Base-by-base conservation (phyloP, 2,113 vertebrate genomes). In the Stictonetta naevosa region DNA sequence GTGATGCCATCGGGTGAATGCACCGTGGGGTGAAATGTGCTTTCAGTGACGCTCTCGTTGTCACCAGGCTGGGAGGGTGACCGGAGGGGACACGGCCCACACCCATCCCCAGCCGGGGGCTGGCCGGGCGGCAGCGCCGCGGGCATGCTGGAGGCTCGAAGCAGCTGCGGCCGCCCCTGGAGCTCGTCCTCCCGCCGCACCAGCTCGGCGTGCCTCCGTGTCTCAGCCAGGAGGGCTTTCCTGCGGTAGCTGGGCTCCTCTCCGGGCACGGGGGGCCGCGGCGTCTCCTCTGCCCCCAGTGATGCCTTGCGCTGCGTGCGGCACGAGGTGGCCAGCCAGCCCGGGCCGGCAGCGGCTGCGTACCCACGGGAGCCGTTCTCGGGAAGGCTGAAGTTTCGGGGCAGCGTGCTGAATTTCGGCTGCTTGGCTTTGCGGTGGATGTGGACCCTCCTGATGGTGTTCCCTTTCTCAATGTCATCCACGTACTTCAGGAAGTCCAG, bases 401-500 rank as follows among this genome's bases (percentile, higher is more conserved):
- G 99, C 92, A 99, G 96, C 66, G 99, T 99, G 96, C 99, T 99
- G 93, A 99, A 99, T 97, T 99, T 99, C 3, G 98, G 98, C 62
- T 98, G 99, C 86, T 99, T 99, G 95, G 98, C 97, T 92, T 98
- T 97, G 53, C 99, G 98, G 88, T 99, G 99, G 95, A 99, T 99
- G 88, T 99, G 98, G 58, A 99, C 98, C 95, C 99, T 98, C 92
- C 98, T 98, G 97, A 99, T 99, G 91, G 99, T 99, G 95, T 99
- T 98, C 48, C 99, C 99, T 96, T 99, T 99, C 97, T 99, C 99
- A 8, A 99, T 99, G 96, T 99, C 99, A 3, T 99, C 99, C 72
- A 99, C 99, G 28, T 99, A 99, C 89, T 99, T 99, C 69, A 99
- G 98, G 97, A 99, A 99, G 97, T 99, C 99, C 90, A 99, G 97